A percentile compares a stretch with the other conserved stretches of the same genome.
These are phyloP conservation scores for Platysternon megacephalum DNA, from an alignment of 2,113 vertebrate species.

Conservation along the genomic window DNA sequence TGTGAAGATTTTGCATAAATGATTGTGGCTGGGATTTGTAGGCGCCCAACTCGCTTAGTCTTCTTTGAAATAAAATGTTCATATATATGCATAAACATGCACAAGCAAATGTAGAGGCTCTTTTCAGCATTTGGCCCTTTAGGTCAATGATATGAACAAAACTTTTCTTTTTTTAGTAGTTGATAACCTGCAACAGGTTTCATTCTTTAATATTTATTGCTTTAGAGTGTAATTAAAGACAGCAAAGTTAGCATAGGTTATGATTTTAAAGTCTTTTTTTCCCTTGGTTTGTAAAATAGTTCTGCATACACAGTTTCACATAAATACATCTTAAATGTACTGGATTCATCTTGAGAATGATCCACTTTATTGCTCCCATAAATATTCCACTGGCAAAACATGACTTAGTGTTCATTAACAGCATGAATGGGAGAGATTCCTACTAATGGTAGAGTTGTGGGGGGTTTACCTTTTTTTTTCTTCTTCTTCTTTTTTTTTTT, in stretches of 20 bases:
- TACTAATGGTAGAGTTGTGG: slow-evolving; percentile 48
- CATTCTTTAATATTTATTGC: slow-evolving; percentile 26
- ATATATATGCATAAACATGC: background rate
- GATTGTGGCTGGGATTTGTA: too few relatives aligned
- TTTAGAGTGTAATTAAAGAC: slow-evolving; percentile 61
- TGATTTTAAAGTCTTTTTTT: background rate
- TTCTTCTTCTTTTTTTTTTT: background rate
- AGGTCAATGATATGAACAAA: background rate
- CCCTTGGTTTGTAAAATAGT: slow-evolving; percentile 22
- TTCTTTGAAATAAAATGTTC: background rate
- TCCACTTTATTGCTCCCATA: slow-evolving; percentile 66
- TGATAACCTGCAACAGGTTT: background rate
- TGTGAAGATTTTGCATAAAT: too few relatives aligned
- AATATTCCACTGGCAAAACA: slow-evolving; percentile 70
- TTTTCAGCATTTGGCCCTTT: background rate
- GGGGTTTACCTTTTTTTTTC: background rate
- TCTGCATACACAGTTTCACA: slow-evolving; percentile 32
- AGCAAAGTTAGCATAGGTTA: background rate
- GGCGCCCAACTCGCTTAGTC: background rate
- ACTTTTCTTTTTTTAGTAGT: background rate
- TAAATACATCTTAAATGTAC: slow-evolving; percentile 45
- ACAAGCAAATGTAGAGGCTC: background rate
- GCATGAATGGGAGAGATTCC: slow-evolving; percentile 46
- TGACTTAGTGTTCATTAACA: slow-evolving; percentile 64
- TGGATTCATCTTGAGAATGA: slow-evolving; percentile 48